Conservation (phyloP, 2,888 invertebrate species). For the Saturnia japonica region DNA sequence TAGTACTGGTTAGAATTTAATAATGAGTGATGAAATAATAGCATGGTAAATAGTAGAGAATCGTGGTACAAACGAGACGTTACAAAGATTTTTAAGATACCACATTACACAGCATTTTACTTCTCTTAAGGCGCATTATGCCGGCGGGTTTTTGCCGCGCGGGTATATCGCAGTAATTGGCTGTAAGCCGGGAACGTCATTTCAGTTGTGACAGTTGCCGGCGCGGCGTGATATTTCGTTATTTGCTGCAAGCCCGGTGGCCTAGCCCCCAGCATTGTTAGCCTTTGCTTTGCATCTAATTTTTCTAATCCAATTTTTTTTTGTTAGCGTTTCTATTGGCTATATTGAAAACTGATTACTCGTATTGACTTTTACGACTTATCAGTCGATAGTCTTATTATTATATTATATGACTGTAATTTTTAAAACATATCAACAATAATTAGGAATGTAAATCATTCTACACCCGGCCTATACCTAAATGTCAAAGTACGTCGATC, state of each 20-base stretch:
- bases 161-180: no score
- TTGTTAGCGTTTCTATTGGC: no score
- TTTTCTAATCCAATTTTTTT: no score
- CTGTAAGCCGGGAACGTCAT: no score
- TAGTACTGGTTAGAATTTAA: background rate
- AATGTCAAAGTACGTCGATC: conserved; percentile 59
- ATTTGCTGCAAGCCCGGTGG: no score
- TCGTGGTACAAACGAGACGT: background rate
- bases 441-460: conserved; percentile 24
- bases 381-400: background rate
- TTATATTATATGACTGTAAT: background rate
- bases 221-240: no score
- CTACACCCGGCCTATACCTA: conserved; percentile 48
- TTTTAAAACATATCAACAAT: background rate
- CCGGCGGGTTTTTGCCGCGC: no score
- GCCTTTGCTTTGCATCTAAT: no score
- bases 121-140: no score
- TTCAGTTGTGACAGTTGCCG: no score
- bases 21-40: background rate
- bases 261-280: no score
- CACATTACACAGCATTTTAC: background rate
- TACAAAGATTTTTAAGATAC: background rate
- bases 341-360: no score
- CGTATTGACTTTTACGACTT: background rate
- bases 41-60: background rate